Evolutionary conservation across 2,888 invertebrate species (phyloP).

Genomic region (Pseudoips prasinana): DNA sequence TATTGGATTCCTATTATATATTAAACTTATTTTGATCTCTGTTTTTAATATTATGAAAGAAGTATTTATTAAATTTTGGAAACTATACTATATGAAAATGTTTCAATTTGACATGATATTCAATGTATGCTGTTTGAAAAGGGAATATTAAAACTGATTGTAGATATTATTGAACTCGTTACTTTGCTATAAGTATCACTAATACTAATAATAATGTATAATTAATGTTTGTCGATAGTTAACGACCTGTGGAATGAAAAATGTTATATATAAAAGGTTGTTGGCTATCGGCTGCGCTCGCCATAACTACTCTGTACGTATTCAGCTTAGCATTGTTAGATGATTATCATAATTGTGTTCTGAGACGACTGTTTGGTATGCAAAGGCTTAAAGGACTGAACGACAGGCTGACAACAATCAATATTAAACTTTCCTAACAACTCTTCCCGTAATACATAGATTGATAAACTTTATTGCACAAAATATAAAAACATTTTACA

Average conservation of each 20-base stretch:
- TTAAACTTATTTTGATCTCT: slow-evolving; percentile 26
- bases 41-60: slow-evolving; percentile 9
- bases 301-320: slow-evolving; percentile 27
- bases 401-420: no score
- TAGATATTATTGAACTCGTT: slow-evolving; percentile 6
- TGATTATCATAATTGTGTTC: no score
- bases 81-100: slow-evolving; percentile 3
- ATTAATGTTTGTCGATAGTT: slow-evolving; percentile 12
- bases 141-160: not conserved
- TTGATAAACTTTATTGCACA: no score
- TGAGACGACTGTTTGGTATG: no score
- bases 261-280: no score
- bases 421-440: no score
- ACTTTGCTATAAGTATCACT: no score
- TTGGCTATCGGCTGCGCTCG: slow-evolving; percentile 17
- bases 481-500: no score
- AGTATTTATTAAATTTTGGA: slow-evolving; percentile 15
- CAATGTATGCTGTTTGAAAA: slow-evolving; percentile 12
- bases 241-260: slow-evolving; percentile 13
- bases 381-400: no score
- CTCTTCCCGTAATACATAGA: no score
- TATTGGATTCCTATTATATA: slow-evolving; percentile 15
- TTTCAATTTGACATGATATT: slow-evolving; percentile 8
- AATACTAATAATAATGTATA: slow-evolving; percentile 12
- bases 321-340: slow-evolving; percentile 29